Evolutionary conservation across 2,888 invertebrate genomes (phyloP), one percentile per base, ranked within the genome.

Genomic region (Petrophora chlorosata): DNA sequence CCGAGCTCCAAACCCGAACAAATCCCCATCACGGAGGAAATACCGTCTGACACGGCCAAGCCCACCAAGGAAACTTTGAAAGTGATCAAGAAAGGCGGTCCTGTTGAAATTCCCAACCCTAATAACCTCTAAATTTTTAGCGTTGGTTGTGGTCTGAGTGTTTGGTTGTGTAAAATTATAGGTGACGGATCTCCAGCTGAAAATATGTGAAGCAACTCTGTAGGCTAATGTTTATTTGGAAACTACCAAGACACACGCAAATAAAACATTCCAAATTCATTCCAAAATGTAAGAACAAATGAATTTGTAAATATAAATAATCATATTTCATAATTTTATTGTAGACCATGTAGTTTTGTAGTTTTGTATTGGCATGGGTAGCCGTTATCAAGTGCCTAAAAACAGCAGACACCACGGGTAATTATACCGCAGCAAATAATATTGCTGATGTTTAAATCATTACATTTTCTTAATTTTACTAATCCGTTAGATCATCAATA

Each of bases 11-110:
- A 67, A 61, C 73, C 76, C 3, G 70, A 80, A 52, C 67, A 76
- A 56, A 87, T 84, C 45, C 92, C 93, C 2, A 90, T 93, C 7
- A 80, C 78, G 45, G 92, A 93, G 67, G 81, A 91, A 34, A 91
- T 92, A 49, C 83, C 85, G 2, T 82, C 85, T 0, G 93, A 93
- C 61, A 91, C 91, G 0, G 74, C 77, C 12, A 90, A 91, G 43
- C 92, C 92, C 0, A 75, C 75, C 59, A 84, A 85, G 49, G 91
- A 91, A 56, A 92, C 85, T 35, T 81, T 93, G 15, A 93, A 92
- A 77, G 92, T 93, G 2, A 93, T 93, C 46, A 92, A 89, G 64
- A 92, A 90, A 63, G 90, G 84, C 47, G 93, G 93, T 5, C 91
- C 90, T 1, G 70, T 80, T 13, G 90, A 89, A 61, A 91, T 91